These are phyloP conservation scores for Eupithecia pulchellata DNA, from an alignment of 2,888 invertebrate genomes.

Conservation along the genomic window DNA sequence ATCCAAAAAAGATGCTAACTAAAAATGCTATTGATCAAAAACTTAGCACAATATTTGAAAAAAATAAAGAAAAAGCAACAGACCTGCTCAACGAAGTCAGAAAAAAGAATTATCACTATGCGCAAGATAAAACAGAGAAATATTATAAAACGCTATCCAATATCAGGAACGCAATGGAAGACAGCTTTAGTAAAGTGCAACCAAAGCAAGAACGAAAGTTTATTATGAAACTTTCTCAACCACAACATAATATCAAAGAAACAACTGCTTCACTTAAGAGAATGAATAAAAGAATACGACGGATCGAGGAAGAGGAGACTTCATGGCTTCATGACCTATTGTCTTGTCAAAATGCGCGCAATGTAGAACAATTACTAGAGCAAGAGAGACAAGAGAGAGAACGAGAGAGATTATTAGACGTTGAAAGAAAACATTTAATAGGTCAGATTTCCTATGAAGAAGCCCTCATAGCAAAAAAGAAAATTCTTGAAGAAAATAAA, in stretches of 20 bases:
- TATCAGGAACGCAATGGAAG: constrained; percentile 61
- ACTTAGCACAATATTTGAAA: constrained; percentile 64
- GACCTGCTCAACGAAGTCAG: constrained; percentile 65
- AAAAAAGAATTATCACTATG: constrained; percentile 61
- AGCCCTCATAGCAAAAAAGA: constrained; percentile 84
- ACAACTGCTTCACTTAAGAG: constrained; percentile 82
- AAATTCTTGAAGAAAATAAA: constrained; percentile 76
- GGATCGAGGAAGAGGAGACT: constrained; percentile 71
- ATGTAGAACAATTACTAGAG: constrained; percentile 74
- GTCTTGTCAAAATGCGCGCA: constrained; percentile 69
- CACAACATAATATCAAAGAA: constrained; percentile 68
- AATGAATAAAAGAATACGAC: constrained; percentile 77
- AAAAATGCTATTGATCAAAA: constrained; percentile 70
- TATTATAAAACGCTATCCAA: constrained; percentile 56
- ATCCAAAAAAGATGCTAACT: constrained; percentile 67
- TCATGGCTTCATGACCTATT: constrained; percentile 80
- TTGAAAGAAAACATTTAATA: constrained; percentile 85
- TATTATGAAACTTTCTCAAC: constrained; percentile 44
- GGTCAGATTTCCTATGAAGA: constrained; percentile 86
- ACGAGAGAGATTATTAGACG: constrained; percentile 78
- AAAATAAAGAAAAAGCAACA: constrained; percentile 69
- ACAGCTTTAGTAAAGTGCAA: constrained; percentile 48
- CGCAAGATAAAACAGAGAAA: constrained; percentile 63
- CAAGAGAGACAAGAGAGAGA: constrained; percentile 76
- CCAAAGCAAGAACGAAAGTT: constrained; percentile 51